A percentile compares a stretch with the other conserved stretches of the same genome.
Conservation (phyloP, 2,113 vertebrate species). For the Xenus cinereus region DNA sequence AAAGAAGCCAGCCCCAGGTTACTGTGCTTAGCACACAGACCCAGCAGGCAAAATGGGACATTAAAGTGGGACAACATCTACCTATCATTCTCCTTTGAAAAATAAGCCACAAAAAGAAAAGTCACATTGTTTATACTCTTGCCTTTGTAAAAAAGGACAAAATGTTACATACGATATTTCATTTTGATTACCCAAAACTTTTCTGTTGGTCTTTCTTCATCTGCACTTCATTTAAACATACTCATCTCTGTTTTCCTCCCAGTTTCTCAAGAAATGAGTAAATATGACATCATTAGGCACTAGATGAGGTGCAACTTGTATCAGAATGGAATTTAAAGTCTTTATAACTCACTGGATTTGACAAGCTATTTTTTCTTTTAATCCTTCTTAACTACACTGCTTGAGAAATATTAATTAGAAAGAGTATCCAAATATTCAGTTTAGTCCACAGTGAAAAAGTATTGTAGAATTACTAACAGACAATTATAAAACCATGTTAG, state of each 20-base stretch:
- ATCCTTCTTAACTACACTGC: background rate
- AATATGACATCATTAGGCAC: background rate
- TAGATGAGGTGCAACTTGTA: background rate
- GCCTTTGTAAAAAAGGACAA: background rate
- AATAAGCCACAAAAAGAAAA: background rate
- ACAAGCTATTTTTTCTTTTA: background rate
- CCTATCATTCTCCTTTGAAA: conserved; percentile 37
- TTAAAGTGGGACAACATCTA: background rate
- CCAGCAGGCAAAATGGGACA: background rate
- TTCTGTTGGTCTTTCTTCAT: background rate
- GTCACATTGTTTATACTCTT: background rate
- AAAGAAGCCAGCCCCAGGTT: background rate
- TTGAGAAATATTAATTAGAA: background rate
- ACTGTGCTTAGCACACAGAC: background rate
- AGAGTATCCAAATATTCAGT: background rate
- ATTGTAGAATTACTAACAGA: background rate
- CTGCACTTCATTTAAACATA: background rate
- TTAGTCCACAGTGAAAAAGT: background rate
- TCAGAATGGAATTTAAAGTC: background rate
- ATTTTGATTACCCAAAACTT: background rate
- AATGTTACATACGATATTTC: background rate
- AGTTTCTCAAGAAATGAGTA: background rate
- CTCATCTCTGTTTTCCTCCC: background rate
- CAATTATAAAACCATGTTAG: background rate
- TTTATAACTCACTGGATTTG: background rate